These are phyloP conservation scores for Pogonocherus hispidulus DNA, from an alignment of 2,888 invertebrate genomes.

Conservation along the genomic window DNA sequence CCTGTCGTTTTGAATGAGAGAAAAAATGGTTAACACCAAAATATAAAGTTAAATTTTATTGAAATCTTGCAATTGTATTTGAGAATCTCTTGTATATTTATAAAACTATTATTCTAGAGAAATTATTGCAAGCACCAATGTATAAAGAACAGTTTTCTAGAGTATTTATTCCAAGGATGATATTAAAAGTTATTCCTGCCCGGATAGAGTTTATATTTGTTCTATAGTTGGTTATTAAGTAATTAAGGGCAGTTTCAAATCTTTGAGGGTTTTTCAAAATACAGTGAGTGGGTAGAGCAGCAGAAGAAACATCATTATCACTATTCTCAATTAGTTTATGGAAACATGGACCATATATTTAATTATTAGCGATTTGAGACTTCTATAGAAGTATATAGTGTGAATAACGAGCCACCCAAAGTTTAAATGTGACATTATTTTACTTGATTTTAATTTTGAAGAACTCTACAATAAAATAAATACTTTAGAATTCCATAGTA, in stretches of 20 bases:
- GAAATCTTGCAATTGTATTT: conserved; percentile 38
- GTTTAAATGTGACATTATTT: too few relatives aligned
- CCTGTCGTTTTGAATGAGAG: conserved; percentile 50
- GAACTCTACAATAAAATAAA: conserved; percentile 34
- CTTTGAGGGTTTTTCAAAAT: conserved; percentile 14
- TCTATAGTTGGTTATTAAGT: not conserved
- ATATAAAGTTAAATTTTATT: conserved; percentile 39
- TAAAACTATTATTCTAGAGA: conserved; percentile 43
- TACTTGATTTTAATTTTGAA: not conserved
- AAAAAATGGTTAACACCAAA: conserved; percentile 49
- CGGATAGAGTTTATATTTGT: not conserved
- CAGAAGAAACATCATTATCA: not conserved
- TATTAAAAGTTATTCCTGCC: not conserved
- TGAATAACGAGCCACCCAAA: too few relatives aligned
- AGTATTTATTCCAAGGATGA: conserved; percentile 30
- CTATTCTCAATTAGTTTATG: too few relatives aligned
- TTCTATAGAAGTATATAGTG: too few relatives aligned
- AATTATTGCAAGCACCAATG: conserved; percentile 38
- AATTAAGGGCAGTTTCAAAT: conserved; percentile 29
- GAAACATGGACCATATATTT: too few relatives aligned
- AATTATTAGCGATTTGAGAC: too few relatives aligned
- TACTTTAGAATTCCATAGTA: conserved; percentile 41
- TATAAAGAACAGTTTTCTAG: conserved; percentile 43
- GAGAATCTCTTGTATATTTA: conserved; percentile 51
- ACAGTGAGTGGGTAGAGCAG: too few relatives aligned